phyloP scores from a whole-genome alignment of 2,113 vertebrate genomes.

The Eidolon helvum region DNA sequence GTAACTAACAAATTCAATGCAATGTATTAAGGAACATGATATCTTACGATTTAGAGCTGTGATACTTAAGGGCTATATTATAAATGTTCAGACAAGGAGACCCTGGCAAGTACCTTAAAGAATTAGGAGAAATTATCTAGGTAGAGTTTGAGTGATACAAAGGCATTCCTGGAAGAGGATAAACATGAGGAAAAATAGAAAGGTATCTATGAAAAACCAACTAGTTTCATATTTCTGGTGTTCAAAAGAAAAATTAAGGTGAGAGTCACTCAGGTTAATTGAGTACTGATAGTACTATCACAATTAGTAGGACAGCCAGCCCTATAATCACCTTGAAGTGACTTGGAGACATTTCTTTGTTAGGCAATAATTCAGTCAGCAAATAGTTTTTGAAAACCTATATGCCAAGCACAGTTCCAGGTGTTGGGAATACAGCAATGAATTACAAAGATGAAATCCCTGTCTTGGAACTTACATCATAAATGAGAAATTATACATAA shows the following conservation, averaged over 20 bases:
- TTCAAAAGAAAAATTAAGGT: background rate
- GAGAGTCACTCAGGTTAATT: background rate
- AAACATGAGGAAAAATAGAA: background rate
- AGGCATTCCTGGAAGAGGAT: background rate
- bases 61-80: background rate
- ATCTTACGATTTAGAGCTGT: background rate
- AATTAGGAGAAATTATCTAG: background rate
- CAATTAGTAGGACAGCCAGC: background rate
- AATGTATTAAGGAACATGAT: background rate
- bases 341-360: background rate
- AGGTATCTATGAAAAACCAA: background rate
- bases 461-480: background rate
- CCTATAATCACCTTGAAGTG: background rate
- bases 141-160: background rate
- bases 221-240: background rate
- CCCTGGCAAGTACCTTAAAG: background rate
- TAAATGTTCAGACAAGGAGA: background rate
- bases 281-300: background rate
- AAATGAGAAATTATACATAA: background rate
- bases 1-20: background rate
- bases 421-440: background rate
- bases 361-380: background rate
- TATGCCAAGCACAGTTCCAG: background rate
- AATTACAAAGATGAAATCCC: background rate
- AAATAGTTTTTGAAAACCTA: background rate